Evolutionary conservation across 2,888 invertebrate species (phyloP), one percentile per base, ranked within the genome.

Genomic region (Rhimphoctona megacephalus): DNA sequence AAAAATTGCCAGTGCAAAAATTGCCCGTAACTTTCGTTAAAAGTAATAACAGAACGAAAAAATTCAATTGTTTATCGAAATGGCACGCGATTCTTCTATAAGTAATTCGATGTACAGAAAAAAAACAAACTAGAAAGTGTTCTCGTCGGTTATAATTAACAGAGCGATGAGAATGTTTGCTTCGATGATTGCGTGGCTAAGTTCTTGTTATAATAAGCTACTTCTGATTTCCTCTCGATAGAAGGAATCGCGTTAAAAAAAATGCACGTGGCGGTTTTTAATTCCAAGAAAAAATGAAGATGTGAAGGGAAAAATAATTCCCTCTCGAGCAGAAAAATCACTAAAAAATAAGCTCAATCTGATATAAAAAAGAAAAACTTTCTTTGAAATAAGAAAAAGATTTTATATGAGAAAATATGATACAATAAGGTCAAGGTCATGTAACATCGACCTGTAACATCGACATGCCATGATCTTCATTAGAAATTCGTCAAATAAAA

Each of bases 141-240:
- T 70, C 76, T 22, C 54, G 73, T 8, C 25, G 49, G 22, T 83
- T 73, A 39, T 73, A 66, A 83, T 74, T 52, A 84, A 85, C 79
- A 80, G 83, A 85, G 79, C 85, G 83, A 80, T 83, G 83, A 85
- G 54, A 80, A 83, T 36, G 70, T 43, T 61, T 61, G 79, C 36
- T 66, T n/a, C 83, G 80, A 70, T 76, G 61, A 80, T 74, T 46
- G 82, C 78, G 77, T 54, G 61, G 22, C 43, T 57, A 39, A 74
- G 36, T n/a, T 74, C 78, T 85, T 46, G 39, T 72, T 64, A 36
- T 36, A 39, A 36, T 36, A 39, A 25, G 81, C 22, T 57, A 22
- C 19, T 39, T 22, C 11, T 74, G n/a, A 57, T 73, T 74, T 61
- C 36, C 72, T 54, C 39, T 43, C 33, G n/a, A 11, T 14, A 17